Evolutionary conservation across 2,113 vertebrate genomes (phyloP).

Genomic region (Beaufortia kweichowensis): DNA sequence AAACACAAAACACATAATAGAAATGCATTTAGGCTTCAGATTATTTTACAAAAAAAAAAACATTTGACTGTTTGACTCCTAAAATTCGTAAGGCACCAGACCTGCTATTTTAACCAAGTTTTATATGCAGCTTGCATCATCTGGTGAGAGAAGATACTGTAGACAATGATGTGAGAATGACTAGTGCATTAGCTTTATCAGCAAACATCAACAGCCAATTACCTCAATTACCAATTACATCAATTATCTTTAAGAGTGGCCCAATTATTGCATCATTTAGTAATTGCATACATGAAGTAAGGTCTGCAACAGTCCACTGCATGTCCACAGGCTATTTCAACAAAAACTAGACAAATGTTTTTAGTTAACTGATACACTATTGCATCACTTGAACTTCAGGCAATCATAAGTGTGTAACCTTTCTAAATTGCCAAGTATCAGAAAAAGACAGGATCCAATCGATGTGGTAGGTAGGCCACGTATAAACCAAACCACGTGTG

Average conservation of each 20-base stretch:
- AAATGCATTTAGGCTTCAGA: no score
- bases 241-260: no score
- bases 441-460: not conserved
- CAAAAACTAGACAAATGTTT: not conserved
- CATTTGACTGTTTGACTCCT: no score
- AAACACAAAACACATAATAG: no score
- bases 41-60: no score
- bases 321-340: not conserved
- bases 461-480: slow-evolving; percentile 24
- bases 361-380: not conserved
- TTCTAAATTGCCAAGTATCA: not conserved
- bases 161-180: not conserved
- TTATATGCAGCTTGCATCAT: no score
- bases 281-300: not conserved
- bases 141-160: no score
- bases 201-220: no score
- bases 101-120: no score
- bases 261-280: not conserved
- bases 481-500: slow-evolving; percentile 25
- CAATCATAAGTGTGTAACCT: not conserved
- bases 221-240: no score
- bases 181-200: not conserved
- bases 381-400: slow-evolving; percentile 12
- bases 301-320: no score
- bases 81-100: no score